Conservation (phyloP, 2,113 vertebrate species). For the Pelmatolapia mariae region DNA sequence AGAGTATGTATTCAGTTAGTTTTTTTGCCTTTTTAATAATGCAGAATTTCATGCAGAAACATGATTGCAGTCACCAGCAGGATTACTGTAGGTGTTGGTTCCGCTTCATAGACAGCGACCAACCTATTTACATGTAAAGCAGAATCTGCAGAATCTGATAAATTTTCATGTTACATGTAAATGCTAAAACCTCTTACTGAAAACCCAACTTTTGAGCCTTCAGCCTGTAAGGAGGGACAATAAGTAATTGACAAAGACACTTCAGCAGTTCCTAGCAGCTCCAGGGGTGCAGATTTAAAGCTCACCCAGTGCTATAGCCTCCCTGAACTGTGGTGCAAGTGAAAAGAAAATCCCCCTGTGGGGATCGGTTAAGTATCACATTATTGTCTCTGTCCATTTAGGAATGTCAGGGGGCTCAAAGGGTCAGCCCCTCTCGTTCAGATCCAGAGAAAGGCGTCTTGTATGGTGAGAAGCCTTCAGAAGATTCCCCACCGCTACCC, state of each 20-base stretch:
- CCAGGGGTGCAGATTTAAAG: slow-evolving; percentile 46
- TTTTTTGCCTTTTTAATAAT: not conserved
- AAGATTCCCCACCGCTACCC: slow-evolving; percentile 29
- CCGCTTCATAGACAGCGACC: not conserved
- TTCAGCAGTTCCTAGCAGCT: slow-evolving; percentile 47
- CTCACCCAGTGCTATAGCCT: slow-evolving; percentile 55
- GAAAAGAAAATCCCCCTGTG: slow-evolving; percentile 63
- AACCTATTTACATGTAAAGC: not conserved
- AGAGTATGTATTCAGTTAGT: not conserved
- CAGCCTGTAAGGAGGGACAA: slow-evolving; percentile 21
- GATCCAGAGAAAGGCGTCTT: slow-evolving; percentile 30
- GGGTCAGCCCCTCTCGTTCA: slow-evolving; percentile 46
- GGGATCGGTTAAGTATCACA: slow-evolving; percentile 66
- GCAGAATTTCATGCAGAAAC: not conserved
- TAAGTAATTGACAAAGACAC: slow-evolving; percentile 45
- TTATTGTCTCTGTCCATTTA: slow-evolving; percentile 68
- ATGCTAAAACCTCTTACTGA: not conserved
- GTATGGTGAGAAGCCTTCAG: slow-evolving; percentile 34
- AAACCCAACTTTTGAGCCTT: slow-evolving; percentile 12
- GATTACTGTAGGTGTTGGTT: not conserved
- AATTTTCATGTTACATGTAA: not conserved
- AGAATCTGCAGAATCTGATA: not conserved
- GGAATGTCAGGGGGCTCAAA: slow-evolving; percentile 67
- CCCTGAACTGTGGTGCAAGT: slow-evolving; percentile 40
- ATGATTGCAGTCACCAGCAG: not conserved